Conservation (phyloP, 2,113 vertebrate genomes). For the Callocephalon fimbriatum region DNA sequence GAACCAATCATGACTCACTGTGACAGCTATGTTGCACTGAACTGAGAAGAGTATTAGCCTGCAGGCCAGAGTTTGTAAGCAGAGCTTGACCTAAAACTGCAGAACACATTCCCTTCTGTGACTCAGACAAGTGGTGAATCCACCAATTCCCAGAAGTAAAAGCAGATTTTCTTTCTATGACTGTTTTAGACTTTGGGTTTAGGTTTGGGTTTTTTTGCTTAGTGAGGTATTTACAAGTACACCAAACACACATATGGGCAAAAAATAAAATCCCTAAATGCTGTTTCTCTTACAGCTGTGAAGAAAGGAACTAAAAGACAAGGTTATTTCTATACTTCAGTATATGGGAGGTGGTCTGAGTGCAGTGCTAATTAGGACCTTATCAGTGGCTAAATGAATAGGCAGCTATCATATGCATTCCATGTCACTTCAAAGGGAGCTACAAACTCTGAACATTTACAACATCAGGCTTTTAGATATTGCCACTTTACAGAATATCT, state of each 20-base stretch:
- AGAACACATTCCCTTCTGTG: not conserved
- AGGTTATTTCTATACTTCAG: slow-evolving; percentile 7
- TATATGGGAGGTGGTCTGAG: slow-evolving; percentile 1
- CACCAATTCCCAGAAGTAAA: not conserved
- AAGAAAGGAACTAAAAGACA: not conserved
- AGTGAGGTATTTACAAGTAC: not conserved
- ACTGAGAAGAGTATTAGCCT: not conserved
- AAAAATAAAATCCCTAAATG: not conserved
- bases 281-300: not conserved
- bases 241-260: not conserved
- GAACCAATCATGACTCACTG: not conserved
- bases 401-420: slow-evolving; percentile 35
- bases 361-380: slow-evolving; percentile 55
- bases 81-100: not conserved
- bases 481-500: slow-evolving; percentile 31
- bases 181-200: not conserved
- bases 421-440: slow-evolving; percentile 42
- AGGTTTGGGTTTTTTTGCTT: not conserved
- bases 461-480: slow-evolving; percentile 6
- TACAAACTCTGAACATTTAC: slow-evolving; percentile 40
- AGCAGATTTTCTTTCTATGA: not conserved
- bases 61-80: not conserved
- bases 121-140: not conserved
- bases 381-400: slow-evolving; percentile 54
- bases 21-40: not conserved